Evolutionary conservation across 2,888 invertebrate genomes (phyloP).

Genomic region (Cerastoderma edule): DNA sequence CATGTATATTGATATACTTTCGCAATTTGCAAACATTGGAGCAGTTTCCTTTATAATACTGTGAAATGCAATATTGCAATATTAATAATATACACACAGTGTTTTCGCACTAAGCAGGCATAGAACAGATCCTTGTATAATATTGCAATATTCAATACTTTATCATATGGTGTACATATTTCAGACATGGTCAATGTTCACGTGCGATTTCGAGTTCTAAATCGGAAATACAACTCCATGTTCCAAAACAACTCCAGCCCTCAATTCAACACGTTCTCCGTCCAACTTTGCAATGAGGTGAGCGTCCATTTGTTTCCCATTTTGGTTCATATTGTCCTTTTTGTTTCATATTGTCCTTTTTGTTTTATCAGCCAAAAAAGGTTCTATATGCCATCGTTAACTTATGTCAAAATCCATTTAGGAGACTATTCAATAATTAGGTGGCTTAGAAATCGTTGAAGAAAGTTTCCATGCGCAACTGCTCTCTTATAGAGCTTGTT

Average conservation of each 20-base stretch:
- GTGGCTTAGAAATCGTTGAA: background rate
- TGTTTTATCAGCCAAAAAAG: background rate
- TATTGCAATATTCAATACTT: background rate
- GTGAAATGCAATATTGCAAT: background rate
- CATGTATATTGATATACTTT: no score
- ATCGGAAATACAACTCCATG: conserved; percentile 1
- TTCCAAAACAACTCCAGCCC: background rate
- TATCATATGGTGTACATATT: background rate
- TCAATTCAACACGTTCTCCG: conserved; percentile 21
- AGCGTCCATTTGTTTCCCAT: background rate
- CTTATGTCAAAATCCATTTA: conserved; percentile 17
- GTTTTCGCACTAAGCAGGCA: background rate
- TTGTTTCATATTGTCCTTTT: background rate
- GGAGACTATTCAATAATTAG: conserved; percentile 27
- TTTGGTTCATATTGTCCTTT: background rate
- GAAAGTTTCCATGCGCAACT: background rate
- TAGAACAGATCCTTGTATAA: no score
- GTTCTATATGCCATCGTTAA: background rate
- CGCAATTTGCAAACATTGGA: no score
- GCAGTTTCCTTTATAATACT: background rate
- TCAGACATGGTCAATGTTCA: conserved; percentile 29
- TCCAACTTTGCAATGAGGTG: conserved; percentile 27
- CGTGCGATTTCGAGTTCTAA: conserved; percentile 15
- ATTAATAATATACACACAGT: background rate
- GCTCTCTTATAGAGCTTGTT: no score